Evolutionary conservation across 2,113 vertebrate species (phyloP), one percentile per base, ranked within the genome.

Genomic region (Gobius niger): DNA sequence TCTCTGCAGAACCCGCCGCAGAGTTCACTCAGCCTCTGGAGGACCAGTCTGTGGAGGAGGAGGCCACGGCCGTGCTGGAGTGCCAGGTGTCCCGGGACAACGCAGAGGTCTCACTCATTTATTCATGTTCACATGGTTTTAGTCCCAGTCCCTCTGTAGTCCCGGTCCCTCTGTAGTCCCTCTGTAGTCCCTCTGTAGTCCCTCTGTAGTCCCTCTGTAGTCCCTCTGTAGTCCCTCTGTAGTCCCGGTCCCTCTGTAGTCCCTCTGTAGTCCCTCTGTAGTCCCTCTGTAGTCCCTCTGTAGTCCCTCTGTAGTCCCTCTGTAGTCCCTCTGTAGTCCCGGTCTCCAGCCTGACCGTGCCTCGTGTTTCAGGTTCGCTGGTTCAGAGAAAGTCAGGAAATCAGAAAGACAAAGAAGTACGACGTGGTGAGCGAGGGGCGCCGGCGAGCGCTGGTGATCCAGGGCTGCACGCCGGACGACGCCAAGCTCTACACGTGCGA

Each of bases 21-120:
- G 95, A 98, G 89, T 99, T 99, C 89, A 95, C 94, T 19, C 97
- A 95, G 78, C 95, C 96, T 73, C 93, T 99, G 90, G 96, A 97
- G 78, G 98, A 99, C 88, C 96, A 97, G 90, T 97, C 94, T 14
- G 98, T 99, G 85, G 98, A 99, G 88, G 98, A 99, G 72, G 97
- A 98, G 72, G 94, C 96, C 63, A 96, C 94, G 15, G 95, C 94
- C 18, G 87, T 92, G 10, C 79, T 99, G 62, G 98, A 99, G 81
- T 99, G 98, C 85, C 96, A 98, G 91, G 92, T 99, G 16, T 98
- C 96, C 87, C 93, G 95, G 84, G 98, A 97, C 80, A 97, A 94
- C 9, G 98, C 95, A 2, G 94, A 95, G 56, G 52, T 54, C 19
- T 19, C 2, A 52, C n/a, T 18, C 51, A n/a, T 6, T 24, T 34